phyloP scores from a whole-genome alignment of 2,797 vertebrate genomes.

The Mycteria americana region DNA sequence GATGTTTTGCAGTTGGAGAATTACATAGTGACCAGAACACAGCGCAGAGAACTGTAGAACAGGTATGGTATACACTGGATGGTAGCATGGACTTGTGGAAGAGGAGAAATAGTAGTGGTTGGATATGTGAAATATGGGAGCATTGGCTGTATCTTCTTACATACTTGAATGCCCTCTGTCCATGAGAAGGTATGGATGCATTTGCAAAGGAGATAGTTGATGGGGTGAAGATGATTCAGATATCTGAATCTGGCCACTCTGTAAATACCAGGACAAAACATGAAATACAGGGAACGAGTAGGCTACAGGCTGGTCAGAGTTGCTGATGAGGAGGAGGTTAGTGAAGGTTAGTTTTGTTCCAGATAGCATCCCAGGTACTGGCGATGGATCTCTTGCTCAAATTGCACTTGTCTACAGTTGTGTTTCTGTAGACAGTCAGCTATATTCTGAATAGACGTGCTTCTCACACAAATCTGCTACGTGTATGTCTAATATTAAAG shows the following conservation, averaged over 20 bases:
- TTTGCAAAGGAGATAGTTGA: not conserved
- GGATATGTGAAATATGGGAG: not conserved
- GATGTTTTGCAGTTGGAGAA: not conserved
- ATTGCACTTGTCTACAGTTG: not conserved
- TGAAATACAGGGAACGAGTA: not conserved
- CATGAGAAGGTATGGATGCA: not conserved
- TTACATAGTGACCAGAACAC: accelerated
- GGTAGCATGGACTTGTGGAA: not conserved
- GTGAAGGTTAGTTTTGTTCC: not conserved
- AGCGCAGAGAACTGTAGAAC: not conserved
- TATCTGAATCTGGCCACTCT: not conserved
- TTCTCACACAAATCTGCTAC: not conserved
- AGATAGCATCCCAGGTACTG: not conserved
- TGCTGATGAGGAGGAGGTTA: not conserved
- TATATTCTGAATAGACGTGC: not conserved
- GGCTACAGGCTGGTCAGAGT: not conserved
- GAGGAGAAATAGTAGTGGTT: not conserved
- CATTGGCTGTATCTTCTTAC: not conserved
- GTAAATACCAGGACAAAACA: not conserved
- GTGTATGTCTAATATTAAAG: not conserved
- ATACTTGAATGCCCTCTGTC: not conserved
- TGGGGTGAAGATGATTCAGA: not conserved
- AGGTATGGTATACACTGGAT: not conserved
- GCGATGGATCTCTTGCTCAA: not conserved
- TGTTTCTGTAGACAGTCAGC: not conserved